Base-by-base conservation (phyloP, 2,113 vertebrate genomes). In the Murina feae region DNA sequence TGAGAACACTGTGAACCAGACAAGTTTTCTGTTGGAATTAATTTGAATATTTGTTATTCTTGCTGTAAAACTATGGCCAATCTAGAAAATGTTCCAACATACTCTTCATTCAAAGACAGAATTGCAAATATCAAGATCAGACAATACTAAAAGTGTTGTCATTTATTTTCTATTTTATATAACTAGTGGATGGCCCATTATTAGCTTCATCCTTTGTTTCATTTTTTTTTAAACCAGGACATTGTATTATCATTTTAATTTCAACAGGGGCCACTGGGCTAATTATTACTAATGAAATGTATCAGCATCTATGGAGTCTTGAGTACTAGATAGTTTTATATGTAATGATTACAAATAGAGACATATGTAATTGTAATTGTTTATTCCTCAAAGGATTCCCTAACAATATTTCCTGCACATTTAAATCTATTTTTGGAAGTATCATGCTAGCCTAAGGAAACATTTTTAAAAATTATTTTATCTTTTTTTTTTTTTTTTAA, bases 291-390 rank as follows among this genome's bases (percentile, higher is more conserved):
- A 91, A 94, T 78, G 87, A 92, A 83, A 65, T 32, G 11, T 16
- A 51, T 81, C 37, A 86, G 55, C 44, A 39, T 28, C 42, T 82
- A 55, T 76, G 25, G 5, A 20, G 9, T 79, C 42, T 23, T 66
- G 4, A 18, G 16, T 74, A 72, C 6, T 53, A 69, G 25, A 66
- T 68, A 89, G 63, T 89, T 89, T 35, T 60, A 74, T 79, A 12
- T 68, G 44, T 79, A 85, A 91, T 96, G 30, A 94, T 84, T 90
- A 75, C 9, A 95, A 90, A 88, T n/a, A 76, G 10, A 86, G 16
- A 75, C 0, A 75, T 53, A 71, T 18, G 20, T 35, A 49, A 51
- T 82, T 18, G 20, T 35, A 49, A 51, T 82, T 66, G 4, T 87
- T 86, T 94, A 79, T 94, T 90, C 17, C 47, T 96, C 25, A 84